Evolutionary conservation across 2,113 vertebrate species (phyloP), one percentile per base, ranked within the genome.

Genomic region (Climacteris rufus): DNA sequence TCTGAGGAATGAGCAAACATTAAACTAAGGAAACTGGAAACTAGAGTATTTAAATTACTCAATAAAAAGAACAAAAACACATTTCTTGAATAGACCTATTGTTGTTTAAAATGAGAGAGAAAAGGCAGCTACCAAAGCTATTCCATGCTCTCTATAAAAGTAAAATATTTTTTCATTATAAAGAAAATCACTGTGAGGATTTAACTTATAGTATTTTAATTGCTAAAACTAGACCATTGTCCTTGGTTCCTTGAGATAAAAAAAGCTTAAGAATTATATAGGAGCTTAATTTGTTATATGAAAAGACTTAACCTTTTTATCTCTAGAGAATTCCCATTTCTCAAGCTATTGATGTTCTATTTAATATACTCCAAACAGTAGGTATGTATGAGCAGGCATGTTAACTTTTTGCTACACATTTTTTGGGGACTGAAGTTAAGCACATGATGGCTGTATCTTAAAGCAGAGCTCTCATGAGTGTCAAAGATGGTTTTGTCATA

Each of bases 31-130:
- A 91, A 95, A 97, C 53, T 83, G 53, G 75, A 91, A 94, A 89
- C 61, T 76, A 79, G 53, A 69, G 87, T 79, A 80, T 81, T 54
- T 92, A 50, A 94, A 91, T 53, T 74, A 76, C 53, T 76, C 15
- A 66, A 69, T 93, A 92, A 92, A 91, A 90, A 91, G 66, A 94
- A 88, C 16, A 93, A 93, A 93, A 54, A 0, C 12, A 45, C 8
- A 28, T 75, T 88, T 77, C 60, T 92, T 96, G 71, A 96, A 96
- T 92, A 88, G 93, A 57, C 28, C 35, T 70, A 88, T 90, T 97
- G 82, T 92, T 90, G 76, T 80, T 94, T 69, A 88, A 93, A 96
- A 83, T 63, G 44, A 81, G 44, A 71, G 15, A 24, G 64, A 89
- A 95, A 92, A 56, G 31, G 27, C 44, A 86, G 53, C 59, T 85